Evolutionary conservation across 2,113 vertebrate species (phyloP).

Genomic region (Mirounga angustirostris): DNA sequence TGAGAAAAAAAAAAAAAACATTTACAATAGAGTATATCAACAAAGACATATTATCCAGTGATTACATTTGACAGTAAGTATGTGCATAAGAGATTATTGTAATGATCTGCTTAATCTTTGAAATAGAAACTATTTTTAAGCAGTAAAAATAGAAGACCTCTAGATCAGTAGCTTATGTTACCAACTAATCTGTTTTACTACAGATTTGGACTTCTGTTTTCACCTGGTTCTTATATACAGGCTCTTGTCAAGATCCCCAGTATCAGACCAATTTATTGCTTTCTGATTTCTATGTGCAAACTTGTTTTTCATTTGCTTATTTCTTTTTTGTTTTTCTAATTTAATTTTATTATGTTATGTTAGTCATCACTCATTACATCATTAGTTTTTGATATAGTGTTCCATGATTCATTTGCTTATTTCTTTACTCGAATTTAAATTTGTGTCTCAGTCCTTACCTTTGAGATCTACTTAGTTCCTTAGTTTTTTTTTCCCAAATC

Average conservation of each 20-base stretch:
- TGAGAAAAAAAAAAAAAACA: not conserved
- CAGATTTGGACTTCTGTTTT: not conserved
- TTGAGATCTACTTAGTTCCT: not conserved
- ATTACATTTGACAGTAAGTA: constrained; percentile 24
- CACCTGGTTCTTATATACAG: not conserved
- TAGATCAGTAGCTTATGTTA: not conserved
- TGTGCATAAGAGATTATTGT: not conserved
- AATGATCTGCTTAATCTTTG: constrained; percentile 42
- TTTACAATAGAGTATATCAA: not conserved
- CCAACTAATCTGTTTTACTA: not conserved
- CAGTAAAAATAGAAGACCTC: not conserved
- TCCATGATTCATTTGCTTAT: not conserved
- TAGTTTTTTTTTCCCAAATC: not conserved
- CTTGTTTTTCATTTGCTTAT: not conserved
- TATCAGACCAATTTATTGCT: not conserved
- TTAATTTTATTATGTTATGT: no score
- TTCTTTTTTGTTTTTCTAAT: not conserved
- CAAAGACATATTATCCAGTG: constrained; percentile 24
- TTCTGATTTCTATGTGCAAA: not conserved
- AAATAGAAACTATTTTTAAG: constrained; percentile 39
- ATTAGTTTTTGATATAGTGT: no score
- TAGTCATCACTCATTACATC: no score
- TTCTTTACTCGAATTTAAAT: not conserved
- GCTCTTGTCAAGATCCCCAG: not conserved
- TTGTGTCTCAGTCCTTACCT: not conserved